Evolutionary conservation across 1,140 invertebrate species (phyloP).

Genomic region (Sarcophaga peregrina): DNA sequence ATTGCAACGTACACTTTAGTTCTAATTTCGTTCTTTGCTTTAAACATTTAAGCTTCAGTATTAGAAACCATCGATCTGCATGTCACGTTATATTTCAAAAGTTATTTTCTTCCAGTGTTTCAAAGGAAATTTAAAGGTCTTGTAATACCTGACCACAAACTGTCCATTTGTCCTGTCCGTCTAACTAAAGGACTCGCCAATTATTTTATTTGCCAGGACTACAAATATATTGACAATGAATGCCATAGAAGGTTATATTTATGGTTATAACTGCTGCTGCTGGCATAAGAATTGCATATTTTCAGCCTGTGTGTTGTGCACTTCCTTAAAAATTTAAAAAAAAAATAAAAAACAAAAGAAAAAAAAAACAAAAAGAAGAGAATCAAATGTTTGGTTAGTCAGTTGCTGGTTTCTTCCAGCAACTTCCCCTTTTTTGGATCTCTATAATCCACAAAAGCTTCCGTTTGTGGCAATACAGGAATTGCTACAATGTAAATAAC

Average conservation of each 20-base stretch:
- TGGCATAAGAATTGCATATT: not conserved
- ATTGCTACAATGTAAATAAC: constrained; percentile 40
- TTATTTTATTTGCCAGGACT: not conserved
- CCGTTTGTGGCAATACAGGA: constrained; percentile 37
- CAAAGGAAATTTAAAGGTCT: not conserved
- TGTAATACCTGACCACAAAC: constrained; percentile 28
- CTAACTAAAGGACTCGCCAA: not conserved
- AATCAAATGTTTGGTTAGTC: constrained; percentile 16
- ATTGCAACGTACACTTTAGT: too few species aligned
- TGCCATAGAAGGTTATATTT: not conserved
- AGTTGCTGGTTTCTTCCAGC: constrained; percentile 10
- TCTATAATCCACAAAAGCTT: constrained; percentile 37
- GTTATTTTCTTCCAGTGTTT: not conserved
- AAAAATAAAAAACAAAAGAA: not conserved
- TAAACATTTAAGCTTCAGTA: too few species aligned
- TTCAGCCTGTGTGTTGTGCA: not conserved
- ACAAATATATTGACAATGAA: too few species aligned
- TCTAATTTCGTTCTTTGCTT: too few species aligned
- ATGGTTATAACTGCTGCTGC: not conserved
- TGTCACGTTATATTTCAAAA: too few species aligned
- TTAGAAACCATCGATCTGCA: too few species aligned
- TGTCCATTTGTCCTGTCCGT: constrained; percentile 5
- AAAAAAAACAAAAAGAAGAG: not conserved
- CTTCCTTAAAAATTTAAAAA: not conserved
- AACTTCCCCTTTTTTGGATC: constrained; percentile 6